A percentile compares a stretch with the other conserved stretches of the same genome.
phyloP scores from a whole-genome alignment of 2,797 vertebrate genomes.

The Sebastes umbrosus region DNA sequence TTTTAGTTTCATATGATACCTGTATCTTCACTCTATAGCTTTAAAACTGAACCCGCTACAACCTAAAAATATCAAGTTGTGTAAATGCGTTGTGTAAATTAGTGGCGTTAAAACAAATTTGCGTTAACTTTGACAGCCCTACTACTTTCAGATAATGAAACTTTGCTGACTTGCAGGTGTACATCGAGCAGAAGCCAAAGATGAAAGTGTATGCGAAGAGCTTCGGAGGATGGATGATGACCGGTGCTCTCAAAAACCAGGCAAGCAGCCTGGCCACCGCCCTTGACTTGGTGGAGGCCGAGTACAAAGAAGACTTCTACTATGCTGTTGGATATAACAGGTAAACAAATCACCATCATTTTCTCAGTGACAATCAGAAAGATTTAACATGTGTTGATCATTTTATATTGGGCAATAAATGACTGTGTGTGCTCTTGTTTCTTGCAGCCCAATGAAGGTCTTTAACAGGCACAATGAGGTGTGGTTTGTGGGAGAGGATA shows the following conservation, averaged over 20 bases:
- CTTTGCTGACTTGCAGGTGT: conserved; percentile 66
- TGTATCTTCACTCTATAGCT: too few species aligned
- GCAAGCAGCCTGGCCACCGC: conserved; percentile 1
- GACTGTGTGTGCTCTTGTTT: conserved; percentile 3
- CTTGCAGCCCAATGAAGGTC: conserved; percentile 75
- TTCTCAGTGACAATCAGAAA: background rate
- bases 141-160: background rate
- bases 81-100: too few species aligned
- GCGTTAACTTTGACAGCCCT: too few species aligned
- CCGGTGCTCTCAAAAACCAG: background rate
- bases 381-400: background rate
- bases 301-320: conserved; percentile 48
- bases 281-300: conserved; percentile 51
- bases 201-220: conserved; percentile 67
- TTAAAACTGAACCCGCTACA: too few species aligned
- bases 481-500: conserved; percentile 68
- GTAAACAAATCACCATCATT: conserved; percentile 39
- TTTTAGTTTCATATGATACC: too few species aligned
- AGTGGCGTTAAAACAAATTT: too few species aligned
- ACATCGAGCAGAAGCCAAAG: conserved; percentile 42
- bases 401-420: background rate
- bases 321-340: conserved; percentile 78
- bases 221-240: conserved; percentile 65
- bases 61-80: too few species aligned
- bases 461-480: conserved; percentile 79